phyloP scores from a whole-genome alignment of 1,140 invertebrate genomes.

The Drosophila ercepeae region DNA sequence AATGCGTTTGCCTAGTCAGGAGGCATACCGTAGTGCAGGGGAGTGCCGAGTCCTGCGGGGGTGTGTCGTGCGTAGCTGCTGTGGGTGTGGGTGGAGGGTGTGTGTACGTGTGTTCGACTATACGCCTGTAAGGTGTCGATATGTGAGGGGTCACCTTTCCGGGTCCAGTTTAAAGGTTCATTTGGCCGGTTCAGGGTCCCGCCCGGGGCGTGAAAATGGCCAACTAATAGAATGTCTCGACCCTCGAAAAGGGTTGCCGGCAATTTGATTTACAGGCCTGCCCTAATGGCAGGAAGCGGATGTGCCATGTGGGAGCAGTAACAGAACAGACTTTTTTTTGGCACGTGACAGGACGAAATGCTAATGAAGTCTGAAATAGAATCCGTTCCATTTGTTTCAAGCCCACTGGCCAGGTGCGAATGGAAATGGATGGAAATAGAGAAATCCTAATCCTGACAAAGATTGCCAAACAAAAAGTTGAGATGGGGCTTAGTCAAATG shows the following conservation, averaged over 20 bases:
- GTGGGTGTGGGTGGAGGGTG: conserved; percentile 36
- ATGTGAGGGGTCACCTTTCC: conserved; percentile 34
- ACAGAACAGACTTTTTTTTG: conserved; percentile 5
- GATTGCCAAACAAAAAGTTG: conserved; percentile 8
- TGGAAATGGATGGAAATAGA: background rate
- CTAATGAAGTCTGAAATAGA: conserved; percentile 45
- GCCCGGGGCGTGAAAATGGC: conserved; percentile 72
- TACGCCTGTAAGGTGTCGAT: conserved; percentile 29
- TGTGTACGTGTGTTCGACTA: conserved; percentile 4
- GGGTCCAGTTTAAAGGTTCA: conserved; percentile 60
- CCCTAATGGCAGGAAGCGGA: conserved; percentile 49
- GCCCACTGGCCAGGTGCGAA: conserved; percentile 26
- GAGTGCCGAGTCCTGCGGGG: conserved; percentile 18
- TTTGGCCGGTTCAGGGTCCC: conserved; percentile 40
- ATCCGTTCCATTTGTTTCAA: conserved; percentile 43
- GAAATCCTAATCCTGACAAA: conserved; percentile 21
- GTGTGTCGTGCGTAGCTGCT: conserved; percentile 44
- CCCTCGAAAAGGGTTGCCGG: conserved; percentile 53
- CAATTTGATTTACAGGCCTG: conserved; percentile 50
- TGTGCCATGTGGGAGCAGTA: conserved; percentile 26
- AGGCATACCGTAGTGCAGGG: conserved; percentile 1
- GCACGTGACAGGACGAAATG: conserved; percentile 44
- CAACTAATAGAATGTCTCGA: conserved; percentile 68
- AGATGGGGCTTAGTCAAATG: conserved; percentile 22
- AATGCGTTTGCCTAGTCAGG: conserved; percentile 56